phyloP scores from a whole-genome alignment of 35 echinoderm and acorn worm species.

The Amphiura filiformis region DNA sequence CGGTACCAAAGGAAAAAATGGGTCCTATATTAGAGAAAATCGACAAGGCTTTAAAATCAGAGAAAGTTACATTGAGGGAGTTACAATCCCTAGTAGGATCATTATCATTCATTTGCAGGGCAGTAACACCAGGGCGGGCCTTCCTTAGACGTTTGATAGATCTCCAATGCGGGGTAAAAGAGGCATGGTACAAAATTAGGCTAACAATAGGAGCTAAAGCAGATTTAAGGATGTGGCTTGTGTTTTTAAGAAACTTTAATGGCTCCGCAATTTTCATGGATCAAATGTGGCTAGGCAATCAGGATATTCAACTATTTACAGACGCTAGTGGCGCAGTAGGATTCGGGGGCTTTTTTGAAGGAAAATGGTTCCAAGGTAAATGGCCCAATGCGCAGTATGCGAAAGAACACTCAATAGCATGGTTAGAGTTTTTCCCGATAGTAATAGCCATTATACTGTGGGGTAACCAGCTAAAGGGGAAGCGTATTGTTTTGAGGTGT shows the following conservation, averaged over 20 bases:
- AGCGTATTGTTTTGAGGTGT: not conserved
- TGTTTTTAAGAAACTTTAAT: not conserved
- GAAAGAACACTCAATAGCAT: conserved; percentile 12
- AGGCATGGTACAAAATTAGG: not conserved
- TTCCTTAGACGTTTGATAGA: conserved; percentile 34
- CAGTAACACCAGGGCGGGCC: not conserved
- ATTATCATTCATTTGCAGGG: conserved; percentile 31
- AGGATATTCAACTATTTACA: conserved; percentile 8
- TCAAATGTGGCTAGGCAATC: not conserved
- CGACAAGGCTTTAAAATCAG: not conserved
- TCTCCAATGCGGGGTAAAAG: not conserved
- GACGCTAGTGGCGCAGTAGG: not conserved
- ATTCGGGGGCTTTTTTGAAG: conserved; percentile 19
- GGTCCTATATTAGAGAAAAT: not conserved
- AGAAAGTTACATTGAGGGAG: no score
- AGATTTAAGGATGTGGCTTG: conserved; percentile 16
- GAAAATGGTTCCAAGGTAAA: conserved; percentile 1
- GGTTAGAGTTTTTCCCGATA: conserved; percentile 23
- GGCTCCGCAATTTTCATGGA: not conserved
- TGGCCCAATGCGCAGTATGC: not conserved
- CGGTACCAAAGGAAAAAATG: conserved; percentile 26
- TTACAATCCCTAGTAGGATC: no score
- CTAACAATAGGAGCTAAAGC: conserved; percentile 4
- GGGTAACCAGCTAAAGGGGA: not conserved
- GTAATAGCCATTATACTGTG: conserved; percentile 8